Conservation (phyloP, 2,888 invertebrate species). For the Lasioglossum zephyrum region DNA sequence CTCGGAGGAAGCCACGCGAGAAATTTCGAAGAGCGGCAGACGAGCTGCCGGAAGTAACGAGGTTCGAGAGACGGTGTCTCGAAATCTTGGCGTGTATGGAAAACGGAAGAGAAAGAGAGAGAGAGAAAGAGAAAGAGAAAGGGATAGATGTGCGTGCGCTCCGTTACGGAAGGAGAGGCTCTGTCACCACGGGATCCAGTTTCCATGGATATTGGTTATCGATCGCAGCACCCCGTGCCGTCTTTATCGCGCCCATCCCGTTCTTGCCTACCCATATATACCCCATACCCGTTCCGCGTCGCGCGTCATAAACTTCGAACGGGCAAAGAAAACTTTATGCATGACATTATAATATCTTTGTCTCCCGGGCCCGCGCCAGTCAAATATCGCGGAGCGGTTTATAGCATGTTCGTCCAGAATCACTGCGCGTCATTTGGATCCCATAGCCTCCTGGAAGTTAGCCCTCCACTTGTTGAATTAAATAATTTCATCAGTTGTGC, state of each 20-base stretch:
- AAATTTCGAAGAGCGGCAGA: background rate
- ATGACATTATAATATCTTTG: slow-evolving; percentile 42
- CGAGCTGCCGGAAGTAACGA: slow-evolving; percentile 18
- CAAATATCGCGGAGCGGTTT: slow-evolving; percentile 20
- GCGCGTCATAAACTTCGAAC: slow-evolving; percentile 32
- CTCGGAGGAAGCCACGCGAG: background rate
- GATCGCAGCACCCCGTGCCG: slow-evolving; percentile 49
- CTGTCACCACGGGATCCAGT: slow-evolving; percentile 61
- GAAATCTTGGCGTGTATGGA: slow-evolving; percentile 45
- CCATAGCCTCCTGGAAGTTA: too few species aligned
- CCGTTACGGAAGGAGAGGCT: slow-evolving; percentile 15
- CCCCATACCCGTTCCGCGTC: background rate
- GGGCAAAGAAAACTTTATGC: slow-evolving; percentile 41
- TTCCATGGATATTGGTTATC: slow-evolving; percentile 73
- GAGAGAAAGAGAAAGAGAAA: background rate
- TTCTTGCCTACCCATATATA: background rate
- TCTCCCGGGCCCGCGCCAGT: slow-evolving; percentile 1
- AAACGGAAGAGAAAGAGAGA: slow-evolving; percentile 29
- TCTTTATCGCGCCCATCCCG: slow-evolving; percentile 44
- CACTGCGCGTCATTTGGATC: slow-evolving; percentile 23
- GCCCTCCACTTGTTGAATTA: too few species aligned
- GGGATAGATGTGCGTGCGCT: background rate
- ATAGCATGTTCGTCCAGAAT: slow-evolving; percentile 36
- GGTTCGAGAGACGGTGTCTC: slow-evolving; percentile 20
- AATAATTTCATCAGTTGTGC: too few species aligned